Percentiles rank a stretch among this genome's conserved stretches.
Evolutionary conservation across 2,888 invertebrate genomes (phyloP).

Genomic region (Harmothoe impar): DNA sequence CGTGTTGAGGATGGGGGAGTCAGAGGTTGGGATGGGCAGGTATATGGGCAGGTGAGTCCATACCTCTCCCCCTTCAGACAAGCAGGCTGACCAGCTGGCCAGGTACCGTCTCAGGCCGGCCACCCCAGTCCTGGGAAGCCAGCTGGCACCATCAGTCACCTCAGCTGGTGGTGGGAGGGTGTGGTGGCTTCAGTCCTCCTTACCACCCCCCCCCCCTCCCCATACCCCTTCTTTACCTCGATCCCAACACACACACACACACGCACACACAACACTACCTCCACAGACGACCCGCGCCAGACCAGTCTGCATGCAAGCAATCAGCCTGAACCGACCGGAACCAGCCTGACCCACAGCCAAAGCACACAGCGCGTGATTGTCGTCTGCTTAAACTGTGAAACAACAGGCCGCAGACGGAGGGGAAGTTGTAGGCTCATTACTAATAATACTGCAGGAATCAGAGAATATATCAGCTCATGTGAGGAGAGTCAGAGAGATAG

Average conservation of each 20-base stretch:
- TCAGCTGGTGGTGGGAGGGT: neutral
- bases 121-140: neutral
- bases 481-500: no score
- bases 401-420: no score
- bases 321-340: neutral
- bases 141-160: neutral
- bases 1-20: no score
- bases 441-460: no score
- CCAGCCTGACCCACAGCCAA: neutral
- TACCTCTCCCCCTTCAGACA: neutral
- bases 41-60: no score
- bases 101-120: neutral
- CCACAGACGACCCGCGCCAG: no score
- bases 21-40: no score
- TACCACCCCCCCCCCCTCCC: neutral
- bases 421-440: no score
- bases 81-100: neutral
- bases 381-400: no score
- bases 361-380: neutral
- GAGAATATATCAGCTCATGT: no score
- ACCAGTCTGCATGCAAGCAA: slow-evolving; percentile 43
- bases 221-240: neutral
- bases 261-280: no score
- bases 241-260: neutral
- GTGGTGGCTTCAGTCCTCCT: neutral